phyloP scores from a whole-genome alignment of 2,113 vertebrate species.

The Enhydra lutris region DNA sequence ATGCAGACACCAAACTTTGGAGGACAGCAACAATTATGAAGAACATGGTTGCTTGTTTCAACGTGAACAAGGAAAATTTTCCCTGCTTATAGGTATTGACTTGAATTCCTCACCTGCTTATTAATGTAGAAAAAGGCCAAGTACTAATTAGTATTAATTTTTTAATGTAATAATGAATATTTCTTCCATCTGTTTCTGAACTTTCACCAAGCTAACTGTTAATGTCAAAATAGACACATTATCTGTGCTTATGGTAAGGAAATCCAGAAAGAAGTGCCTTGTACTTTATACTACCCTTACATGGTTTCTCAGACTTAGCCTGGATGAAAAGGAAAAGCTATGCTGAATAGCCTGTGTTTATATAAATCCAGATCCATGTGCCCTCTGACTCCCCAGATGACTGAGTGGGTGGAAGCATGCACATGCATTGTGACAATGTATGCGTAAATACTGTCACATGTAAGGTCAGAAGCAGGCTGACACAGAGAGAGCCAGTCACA shows the following conservation, averaged over 20 bases:
- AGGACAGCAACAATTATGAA: background rate
- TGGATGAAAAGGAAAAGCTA: background rate
- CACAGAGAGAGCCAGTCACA: constrained; percentile 63
- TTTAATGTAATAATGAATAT: background rate
- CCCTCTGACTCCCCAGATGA: constrained; percentile 57
- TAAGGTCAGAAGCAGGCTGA: constrained; percentile 50
- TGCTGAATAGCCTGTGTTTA: constrained; percentile 36
- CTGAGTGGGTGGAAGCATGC: constrained; percentile 48
- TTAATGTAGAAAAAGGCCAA: background rate
- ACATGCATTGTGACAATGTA: constrained; percentile 59
- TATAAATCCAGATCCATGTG: constrained; percentile 27
- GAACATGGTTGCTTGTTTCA: background rate
- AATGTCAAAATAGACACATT: constrained; percentile 23
- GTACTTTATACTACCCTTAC: background rate
- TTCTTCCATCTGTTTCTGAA: constrained; percentile 28
- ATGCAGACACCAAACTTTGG: background rate
- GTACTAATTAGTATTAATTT: background rate
- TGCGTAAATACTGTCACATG: constrained; percentile 69
- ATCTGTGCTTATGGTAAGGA: background rate
- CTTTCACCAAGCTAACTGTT: background rate
- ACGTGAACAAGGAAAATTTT: background rate
- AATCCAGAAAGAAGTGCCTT: constrained; percentile 16
- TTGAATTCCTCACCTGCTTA: constrained; percentile 6
- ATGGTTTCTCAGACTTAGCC: constrained; percentile 25
- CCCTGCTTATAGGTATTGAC: background rate